Evolutionary conservation across 1,140 invertebrate genomes (phyloP).

Genomic region (Pomacea maculata): DNA sequence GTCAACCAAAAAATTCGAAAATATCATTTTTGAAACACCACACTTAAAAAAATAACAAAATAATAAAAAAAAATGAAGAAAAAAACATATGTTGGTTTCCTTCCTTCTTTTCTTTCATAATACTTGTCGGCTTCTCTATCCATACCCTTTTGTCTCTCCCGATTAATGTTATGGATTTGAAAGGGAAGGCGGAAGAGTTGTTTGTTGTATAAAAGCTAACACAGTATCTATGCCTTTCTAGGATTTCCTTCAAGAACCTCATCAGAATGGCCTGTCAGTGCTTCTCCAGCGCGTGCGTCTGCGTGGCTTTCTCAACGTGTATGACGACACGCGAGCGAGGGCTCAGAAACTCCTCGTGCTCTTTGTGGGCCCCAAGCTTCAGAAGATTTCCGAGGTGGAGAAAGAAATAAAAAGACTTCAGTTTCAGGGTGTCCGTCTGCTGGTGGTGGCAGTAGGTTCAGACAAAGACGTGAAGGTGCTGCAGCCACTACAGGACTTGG

Average conservation of each 20-base stretch:
- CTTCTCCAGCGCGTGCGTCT: constrained; percentile 11
- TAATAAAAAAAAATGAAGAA: too few species aligned
- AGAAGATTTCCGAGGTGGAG: constrained; percentile 3
- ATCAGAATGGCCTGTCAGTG: constrained; percentile 8
- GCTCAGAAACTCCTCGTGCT: constrained; percentile 17
- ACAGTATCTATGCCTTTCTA: neutral
- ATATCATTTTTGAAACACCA: too few species aligned
- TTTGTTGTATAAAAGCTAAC: neutral
- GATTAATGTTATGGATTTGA: neutral
- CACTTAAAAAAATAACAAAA: too few species aligned
- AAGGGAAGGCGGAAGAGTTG: neutral
- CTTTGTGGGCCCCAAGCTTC: constrained; percentile 5
- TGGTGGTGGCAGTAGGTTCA: constrained; percentile 4
- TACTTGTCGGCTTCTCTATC: neutral
- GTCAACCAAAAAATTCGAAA: neutral
- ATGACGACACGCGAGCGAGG: neutral
- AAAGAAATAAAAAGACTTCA: constrained; percentile 4
- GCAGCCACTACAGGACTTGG: neutral
- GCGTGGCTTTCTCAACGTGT: constrained; percentile 4
- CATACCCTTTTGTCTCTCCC: neutral
- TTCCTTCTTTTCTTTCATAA: neutral
- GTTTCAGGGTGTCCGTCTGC: neutral
- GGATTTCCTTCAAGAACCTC: neutral
- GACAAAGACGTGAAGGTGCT: neutral
- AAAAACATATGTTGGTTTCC: too few species aligned